Conservation (phyloP, 2,797 vertebrate species). For the Channa striata region DNA sequence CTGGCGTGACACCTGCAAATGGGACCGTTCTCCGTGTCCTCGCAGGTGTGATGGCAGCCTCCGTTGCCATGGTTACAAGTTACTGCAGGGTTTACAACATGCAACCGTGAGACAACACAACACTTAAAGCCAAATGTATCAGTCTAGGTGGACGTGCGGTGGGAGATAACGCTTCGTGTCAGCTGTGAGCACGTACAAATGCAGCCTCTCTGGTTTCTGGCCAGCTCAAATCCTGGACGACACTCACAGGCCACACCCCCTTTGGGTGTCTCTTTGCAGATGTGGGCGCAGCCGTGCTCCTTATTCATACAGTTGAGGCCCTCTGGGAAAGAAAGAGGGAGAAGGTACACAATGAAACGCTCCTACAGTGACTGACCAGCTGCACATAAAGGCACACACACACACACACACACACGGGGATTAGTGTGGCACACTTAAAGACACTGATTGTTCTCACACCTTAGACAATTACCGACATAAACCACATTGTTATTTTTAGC, state of each 20-base stretch:
- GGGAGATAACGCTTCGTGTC: not conserved
- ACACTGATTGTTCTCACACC: conserved; percentile 69
- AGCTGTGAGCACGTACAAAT: conserved; percentile 87
- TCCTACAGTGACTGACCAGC: conserved; percentile 77
- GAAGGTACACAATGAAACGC: conserved; percentile 78
- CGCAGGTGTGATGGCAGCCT: conserved; percentile 96
- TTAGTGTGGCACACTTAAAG: conserved; percentile 72
- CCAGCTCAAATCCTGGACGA: conserved; percentile 96
- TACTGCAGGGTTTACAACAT: conserved; percentile 81
- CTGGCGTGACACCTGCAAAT: conserved; percentile 93
- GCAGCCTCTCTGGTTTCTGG: conserved; percentile 94
- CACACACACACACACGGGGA: too few species aligned
- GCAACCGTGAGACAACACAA: conserved; percentile 32
- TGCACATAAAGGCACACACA: conserved; percentile 72
- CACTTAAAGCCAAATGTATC: not conserved
- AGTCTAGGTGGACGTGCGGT: conserved; percentile 4
- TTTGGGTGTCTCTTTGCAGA: conserved; percentile 96
- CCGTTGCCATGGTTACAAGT: conserved; percentile 98
- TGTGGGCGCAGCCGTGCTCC: conserved; percentile 96
- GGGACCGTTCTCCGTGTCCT: conserved; percentile 92
- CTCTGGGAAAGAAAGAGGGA: conserved; percentile 87
- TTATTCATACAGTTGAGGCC: conserved; percentile 99
- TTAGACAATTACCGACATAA: conserved; percentile 60
- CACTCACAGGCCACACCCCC: conserved; percentile 95
- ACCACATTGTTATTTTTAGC: conserved; percentile 29